A percentile compares a stretch with the other conserved stretches of the same genome.
Evolutionary conservation across 2,888 invertebrate genomes (phyloP).

Genomic region (Autographa gamma): DNA sequence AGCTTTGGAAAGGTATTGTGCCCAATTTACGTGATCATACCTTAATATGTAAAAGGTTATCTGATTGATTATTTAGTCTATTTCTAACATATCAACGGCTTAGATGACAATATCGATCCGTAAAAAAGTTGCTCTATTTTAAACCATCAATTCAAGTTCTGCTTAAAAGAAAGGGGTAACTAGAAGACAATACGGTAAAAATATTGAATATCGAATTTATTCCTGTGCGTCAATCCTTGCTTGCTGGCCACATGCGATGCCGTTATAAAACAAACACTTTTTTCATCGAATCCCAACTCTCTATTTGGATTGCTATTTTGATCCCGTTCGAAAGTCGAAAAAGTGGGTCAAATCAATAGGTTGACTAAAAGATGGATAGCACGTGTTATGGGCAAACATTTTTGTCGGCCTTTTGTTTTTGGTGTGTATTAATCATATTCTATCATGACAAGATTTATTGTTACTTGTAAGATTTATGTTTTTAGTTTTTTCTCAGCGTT

Average conservation of each 20-base stretch:
- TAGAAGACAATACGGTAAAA: not conserved
- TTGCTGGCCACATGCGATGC: constrained; percentile 1
- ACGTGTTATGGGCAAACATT: constrained; percentile 12
- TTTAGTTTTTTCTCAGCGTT: not conserved
- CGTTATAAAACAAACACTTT: not conserved
- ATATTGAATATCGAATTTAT: not conserved
- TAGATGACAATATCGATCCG: not conserved
- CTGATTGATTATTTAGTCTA: not conserved
- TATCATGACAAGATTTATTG: not conserved
- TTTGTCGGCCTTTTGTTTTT: not conserved
- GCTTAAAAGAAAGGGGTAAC: not conserved
- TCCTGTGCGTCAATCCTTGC: not conserved
- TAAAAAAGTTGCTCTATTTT: not conserved
- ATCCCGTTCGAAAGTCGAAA: constrained; percentile 16
- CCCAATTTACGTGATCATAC: not conserved
- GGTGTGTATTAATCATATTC: not conserved
- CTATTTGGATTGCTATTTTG: constrained; percentile 13
- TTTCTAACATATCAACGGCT: not conserved
- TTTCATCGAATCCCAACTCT: constrained; percentile 3
- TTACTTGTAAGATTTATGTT: not conserved
- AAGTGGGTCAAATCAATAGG: constrained; percentile 37
- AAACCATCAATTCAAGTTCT: not conserved
- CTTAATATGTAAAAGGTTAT: not conserved
- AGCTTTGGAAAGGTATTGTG: not conserved
- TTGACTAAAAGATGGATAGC: constrained; percentile 13